Evolutionary conservation across 2,888 invertebrate genomes (phyloP), one percentile per base, ranked within the genome.

Genomic region (Neelides folsomi): DNA sequence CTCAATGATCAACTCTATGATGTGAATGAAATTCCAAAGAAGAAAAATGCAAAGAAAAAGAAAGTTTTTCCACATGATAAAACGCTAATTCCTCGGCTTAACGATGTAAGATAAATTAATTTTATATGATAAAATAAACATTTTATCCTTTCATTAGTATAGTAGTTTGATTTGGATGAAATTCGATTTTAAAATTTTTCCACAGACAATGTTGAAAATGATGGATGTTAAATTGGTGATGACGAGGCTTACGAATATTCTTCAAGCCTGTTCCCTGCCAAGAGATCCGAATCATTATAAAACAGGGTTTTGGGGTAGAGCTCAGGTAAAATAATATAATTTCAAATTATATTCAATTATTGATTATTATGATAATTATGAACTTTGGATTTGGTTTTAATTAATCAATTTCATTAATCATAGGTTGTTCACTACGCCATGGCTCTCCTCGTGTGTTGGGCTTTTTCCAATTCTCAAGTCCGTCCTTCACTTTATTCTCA

Each of bases 221-320:
- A 85, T 93, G 80, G 82, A 82, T 57, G 83, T 86, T 2, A 84
- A 87, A 59, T 77, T 80, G 37, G 87, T 89, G 0, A 80, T 92
- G 68, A 80, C 83, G 43, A 78, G 89, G 55, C 73, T 93, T 55
- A 87, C 88, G 60, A 85, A 84, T 58, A 89, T 93, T 67, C 72
- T 93, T 27, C 83, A 85, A 66, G 88, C 92, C 70, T 89, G 89
- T 47, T 82, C 88, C 12, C 73, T 83, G 57, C 78, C 86, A 1
- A 77, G 83, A 66, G 82, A 86, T 69, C 81, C 83, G 0, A 83
- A 85, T 66, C 85, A 86, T 59, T 86, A 89, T 66, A 86, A 89
- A 69, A 89, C 90, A 53, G 90, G 92, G 6, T 84, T 92, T 63
- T 92, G 90, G 83, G 90, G 92, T 1, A 75, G 92, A 61, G 86